Evolutionary conservation across 2,113 vertebrate genomes (phyloP).

Genomic region (Triplophysa rosa): DNA sequence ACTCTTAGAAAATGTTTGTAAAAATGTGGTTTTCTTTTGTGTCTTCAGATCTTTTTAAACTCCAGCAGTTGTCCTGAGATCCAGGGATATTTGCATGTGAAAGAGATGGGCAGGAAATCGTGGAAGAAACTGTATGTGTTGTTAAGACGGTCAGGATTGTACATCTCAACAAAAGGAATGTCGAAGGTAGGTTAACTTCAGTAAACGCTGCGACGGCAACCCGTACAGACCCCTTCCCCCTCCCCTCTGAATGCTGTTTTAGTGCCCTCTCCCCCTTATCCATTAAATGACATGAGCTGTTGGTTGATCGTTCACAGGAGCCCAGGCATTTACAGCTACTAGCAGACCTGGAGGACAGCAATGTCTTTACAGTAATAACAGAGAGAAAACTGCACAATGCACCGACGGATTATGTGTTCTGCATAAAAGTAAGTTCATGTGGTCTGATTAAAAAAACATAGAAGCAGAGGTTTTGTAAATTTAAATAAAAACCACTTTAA

Average conservation of each 20-base stretch:
- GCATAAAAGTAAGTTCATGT: constrained; percentile 85
- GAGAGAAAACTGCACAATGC: constrained; percentile 89
- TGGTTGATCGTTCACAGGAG: constrained; percentile 75
- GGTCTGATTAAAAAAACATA: not conserved
- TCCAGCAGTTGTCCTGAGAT: constrained; percentile 95
- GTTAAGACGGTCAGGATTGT: constrained; percentile 92
- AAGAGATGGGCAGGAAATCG: constrained; percentile 90
- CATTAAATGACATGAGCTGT: constrained; percentile 24
- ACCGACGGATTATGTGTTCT: constrained; percentile 90
- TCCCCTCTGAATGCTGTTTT: constrained; percentile 14
- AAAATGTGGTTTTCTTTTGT: not conserved
- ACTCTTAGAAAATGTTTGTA: not conserved
- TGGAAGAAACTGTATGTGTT: constrained; percentile 95
- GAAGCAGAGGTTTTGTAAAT: not conserved
- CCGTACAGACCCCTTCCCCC: not conserved
- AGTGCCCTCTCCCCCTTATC: not conserved
- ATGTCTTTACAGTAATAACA: constrained; percentile 84
- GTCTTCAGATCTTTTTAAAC: constrained; percentile 86
- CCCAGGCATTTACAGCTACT: constrained; percentile 94
- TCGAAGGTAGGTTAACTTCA: constrained; percentile 83
- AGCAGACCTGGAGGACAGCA: constrained; percentile 92
- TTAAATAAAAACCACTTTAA: not conserved
- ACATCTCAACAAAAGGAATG: constrained; percentile 94
- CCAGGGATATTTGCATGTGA: constrained; percentile 92
- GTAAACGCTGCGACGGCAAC: not conserved